Evolutionary conservation across 2,888 invertebrate genomes (phyloP), one percentile per base, ranked within the genome.

Genomic region (Eudasyphora cyanicolor): DNA sequence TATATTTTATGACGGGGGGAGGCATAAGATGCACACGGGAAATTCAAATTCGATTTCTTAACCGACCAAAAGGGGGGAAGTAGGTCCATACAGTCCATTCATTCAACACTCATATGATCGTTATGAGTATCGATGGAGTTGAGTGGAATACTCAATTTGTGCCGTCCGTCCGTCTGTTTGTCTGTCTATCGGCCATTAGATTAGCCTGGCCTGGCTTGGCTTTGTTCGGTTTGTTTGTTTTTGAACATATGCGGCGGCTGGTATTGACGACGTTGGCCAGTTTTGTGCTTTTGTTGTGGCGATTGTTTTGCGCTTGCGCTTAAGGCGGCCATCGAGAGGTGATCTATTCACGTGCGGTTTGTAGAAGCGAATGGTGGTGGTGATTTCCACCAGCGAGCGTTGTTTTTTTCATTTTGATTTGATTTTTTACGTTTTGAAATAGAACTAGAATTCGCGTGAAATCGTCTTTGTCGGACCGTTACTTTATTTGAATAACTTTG

Each of bases 291-390:
- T 35, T 32, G 51, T 17, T 27, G 21, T 60, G 35, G 14, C 45
- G 69, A 54, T 76, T 29, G 51, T 70, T 67, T 78, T 84, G 76
- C 64, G 82, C 82, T 80, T 82, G 82, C 74, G 77, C 77, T 84
- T 82, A 64, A 64, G 77, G 19, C 38, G 69, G 71, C 74, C 83
- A 80, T 51, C 70, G 67, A 45, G 67, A 60, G 80, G 79, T 82
- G 86, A 86, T 88, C 90, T 92, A 92, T 92, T 92, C 91, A 91
- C 89, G 89, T 90, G 89, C 90, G 89, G 90, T 88, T 86, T 87
- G 86, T 91, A 90, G 90, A 91, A 88, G 91, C 89, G 92, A 91
- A 88, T 92, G 90, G 92, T 91, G 80, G 86, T 76, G 57, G 60
- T 83, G 80, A 67, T 69, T 64, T 62, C 62, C 80, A 62, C 60